phyloP scores from a whole-genome alignment of 2,113 vertebrate species.

The Triplophysa siluroides region DNA sequence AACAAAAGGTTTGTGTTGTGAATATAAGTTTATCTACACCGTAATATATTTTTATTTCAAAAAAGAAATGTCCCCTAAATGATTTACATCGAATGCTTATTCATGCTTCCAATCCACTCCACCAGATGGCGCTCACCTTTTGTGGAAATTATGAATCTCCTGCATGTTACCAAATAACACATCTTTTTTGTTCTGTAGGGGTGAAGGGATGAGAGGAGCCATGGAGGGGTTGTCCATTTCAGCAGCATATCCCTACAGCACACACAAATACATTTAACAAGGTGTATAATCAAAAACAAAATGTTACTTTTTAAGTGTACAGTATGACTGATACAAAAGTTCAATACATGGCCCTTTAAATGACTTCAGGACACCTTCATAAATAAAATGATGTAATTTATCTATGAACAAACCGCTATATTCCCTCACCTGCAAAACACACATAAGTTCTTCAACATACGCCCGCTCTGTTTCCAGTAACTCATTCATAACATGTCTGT shows the following conservation, averaged over 20 bases:
- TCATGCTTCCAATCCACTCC: neutral
- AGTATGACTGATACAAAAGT: too few species aligned
- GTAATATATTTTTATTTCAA: too few species aligned
- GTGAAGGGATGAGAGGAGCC: constrained; percentile 82
- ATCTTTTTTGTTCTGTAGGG: constrained; percentile 91
- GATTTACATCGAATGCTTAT: too few species aligned
- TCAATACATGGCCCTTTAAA: too few species aligned
- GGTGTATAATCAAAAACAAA: too few species aligned
- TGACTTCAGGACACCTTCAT: too few species aligned
- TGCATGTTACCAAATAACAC: constrained; percentile 98
- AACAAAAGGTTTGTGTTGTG: too few species aligned
- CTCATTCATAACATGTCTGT: constrained; percentile 96
- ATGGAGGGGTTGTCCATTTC: constrained; percentile 95
- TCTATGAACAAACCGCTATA: too few species aligned
- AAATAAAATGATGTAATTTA: too few species aligned
- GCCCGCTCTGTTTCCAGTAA: constrained; percentile 93
- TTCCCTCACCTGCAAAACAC: constrained; percentile 86
- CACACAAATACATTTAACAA: neutral
- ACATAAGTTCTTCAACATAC: constrained; percentile 95
- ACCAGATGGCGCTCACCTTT: constrained; percentile 76
- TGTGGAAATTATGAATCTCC: constrained; percentile 96
- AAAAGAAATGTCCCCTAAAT: too few species aligned
- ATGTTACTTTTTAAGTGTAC: too few species aligned
- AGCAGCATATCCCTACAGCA: constrained; percentile 89
- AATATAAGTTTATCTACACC: too few species aligned